Evolutionary conservation across 1,140 invertebrate species (phyloP).

Genomic region (Habropoda laboriosa): DNA sequence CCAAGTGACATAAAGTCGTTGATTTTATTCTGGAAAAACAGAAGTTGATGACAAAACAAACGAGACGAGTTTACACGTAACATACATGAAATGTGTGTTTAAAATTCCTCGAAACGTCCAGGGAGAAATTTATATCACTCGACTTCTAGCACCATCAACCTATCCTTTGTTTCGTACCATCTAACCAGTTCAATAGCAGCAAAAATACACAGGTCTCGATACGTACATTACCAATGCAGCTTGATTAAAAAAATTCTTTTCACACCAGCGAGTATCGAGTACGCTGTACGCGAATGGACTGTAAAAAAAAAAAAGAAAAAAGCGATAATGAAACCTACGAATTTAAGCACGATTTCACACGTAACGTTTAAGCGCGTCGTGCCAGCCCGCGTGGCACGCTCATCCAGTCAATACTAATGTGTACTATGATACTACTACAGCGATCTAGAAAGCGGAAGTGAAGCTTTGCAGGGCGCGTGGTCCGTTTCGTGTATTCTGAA

Average conservation of each 20-base stretch:
- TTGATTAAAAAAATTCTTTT: neutral
- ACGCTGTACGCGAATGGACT: slow-evolving; percentile 42
- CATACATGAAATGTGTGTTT: neutral
- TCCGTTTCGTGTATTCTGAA: neutral
- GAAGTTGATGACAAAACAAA: too few relatives aligned
- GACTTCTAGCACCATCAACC: neutral
- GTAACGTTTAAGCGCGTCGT: slow-evolving; percentile 29
- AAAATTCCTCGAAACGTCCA: neutral
- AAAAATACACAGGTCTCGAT: neutral
- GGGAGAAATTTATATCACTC: neutral
- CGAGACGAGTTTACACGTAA: neutral
- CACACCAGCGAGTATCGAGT: slow-evolving; percentile 56
- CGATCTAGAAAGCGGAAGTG: slow-evolving; percentile 50
- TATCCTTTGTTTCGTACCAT: neutral
- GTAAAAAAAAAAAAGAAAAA: too few relatives aligned
- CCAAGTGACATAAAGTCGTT: neutral
- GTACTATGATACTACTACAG: slow-evolving; percentile 14
- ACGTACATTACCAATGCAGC: neutral
- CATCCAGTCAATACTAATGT: slow-evolving; percentile 56
- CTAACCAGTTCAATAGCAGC: neutral
- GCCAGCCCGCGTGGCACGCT: slow-evolving; percentile 27
- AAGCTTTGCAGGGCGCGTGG: slow-evolving; percentile 55
- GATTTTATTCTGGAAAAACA: neutral
- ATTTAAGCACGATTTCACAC: slow-evolving; percentile 47
- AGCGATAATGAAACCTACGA: slow-evolving; percentile 38